Conservation (phyloP, 2,888 invertebrate species). For the Panorpa germanica region DNA sequence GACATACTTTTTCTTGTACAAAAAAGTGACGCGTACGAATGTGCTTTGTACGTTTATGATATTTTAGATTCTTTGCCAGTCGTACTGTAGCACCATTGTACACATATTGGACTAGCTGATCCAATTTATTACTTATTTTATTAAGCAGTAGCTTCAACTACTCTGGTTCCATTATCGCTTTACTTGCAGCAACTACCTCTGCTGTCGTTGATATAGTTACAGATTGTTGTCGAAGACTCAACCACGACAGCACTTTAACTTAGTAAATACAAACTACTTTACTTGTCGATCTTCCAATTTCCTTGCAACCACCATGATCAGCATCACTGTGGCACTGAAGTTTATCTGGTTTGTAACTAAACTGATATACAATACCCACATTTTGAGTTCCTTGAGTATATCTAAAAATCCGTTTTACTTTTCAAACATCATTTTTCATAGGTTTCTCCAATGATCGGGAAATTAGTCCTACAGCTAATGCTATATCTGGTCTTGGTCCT, state of each 20-base stretch:
- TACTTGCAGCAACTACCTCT: slow-evolving; percentile 15
- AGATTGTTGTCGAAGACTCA: slow-evolving; percentile 13
- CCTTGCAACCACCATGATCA: too few relatives aligned
- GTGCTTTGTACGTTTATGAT: slow-evolving; percentile 13
- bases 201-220: slow-evolving; percentile 15
- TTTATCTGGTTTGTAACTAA: too few relatives aligned
- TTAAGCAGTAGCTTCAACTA: slow-evolving; percentile 14
- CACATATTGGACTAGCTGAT: slow-evolving; percentile 11
- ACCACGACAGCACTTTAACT: slow-evolving; percentile 14
- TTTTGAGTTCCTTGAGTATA: too few relatives aligned
- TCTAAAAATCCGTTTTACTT: too few relatives aligned
- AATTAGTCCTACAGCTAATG: too few relatives aligned
- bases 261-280: slow-evolving; percentile 9
- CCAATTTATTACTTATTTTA: too few relatives aligned
- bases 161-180: slow-evolving; percentile 13
- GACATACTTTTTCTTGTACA: slow-evolving; percentile 9
- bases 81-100: slow-evolving; percentile 13
- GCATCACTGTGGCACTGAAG: too few relatives aligned
- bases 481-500: too few relatives aligned
- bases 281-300: too few relatives aligned
- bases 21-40: slow-evolving; percentile 11
- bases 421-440: too few relatives aligned
- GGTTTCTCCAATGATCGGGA: too few relatives aligned
- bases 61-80: slow-evolving; percentile 13
- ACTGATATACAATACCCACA: too few relatives aligned